Percentiles rank a stretch among this genome's conserved stretches.
Conservation (phyloP, 2,113 vertebrate species). For the Gnathonemus longibarbis region DNA sequence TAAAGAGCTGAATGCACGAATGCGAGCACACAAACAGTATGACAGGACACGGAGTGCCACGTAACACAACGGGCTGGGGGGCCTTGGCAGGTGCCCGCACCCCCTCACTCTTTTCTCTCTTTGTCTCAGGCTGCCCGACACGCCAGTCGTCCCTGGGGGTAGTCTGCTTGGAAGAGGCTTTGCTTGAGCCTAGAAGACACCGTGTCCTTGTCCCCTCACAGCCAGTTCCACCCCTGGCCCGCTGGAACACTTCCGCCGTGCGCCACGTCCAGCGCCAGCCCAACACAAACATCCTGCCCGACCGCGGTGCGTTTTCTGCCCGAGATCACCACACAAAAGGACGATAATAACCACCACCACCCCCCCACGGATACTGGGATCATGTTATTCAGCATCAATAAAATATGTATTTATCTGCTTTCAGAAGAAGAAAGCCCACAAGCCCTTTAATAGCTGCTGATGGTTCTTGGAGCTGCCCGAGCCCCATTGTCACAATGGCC, state of each 20-base stretch:
- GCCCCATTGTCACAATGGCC: conserved; percentile 27
- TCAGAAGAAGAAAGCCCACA: conserved; percentile 15
- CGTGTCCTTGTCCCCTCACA: neutral
- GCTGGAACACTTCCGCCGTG: neutral
- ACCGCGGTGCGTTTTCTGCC: conserved; percentile 18
- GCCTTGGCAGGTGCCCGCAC: neutral
- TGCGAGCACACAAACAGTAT: neutral
- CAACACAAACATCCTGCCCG: conserved; percentile 1
- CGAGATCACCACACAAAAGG: conserved; percentile 19
- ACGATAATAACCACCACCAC: conserved; percentile 24
- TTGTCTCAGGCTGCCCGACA: neutral
- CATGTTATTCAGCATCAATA: conserved; percentile 19
- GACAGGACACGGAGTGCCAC: neutral
- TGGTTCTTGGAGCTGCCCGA: conserved; percentile 2
- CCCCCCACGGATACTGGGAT: neutral
- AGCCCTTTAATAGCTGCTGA: conserved; percentile 27
- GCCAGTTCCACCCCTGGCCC: neutral
- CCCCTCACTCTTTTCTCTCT: neutral
- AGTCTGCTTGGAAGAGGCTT: neutral
- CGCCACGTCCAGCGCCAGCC: conserved; percentile 11
- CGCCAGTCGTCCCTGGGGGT: neutral
- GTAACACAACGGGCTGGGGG: neutral
- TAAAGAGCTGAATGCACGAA: neutral
- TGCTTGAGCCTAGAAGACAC: neutral
- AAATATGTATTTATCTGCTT: conserved; percentile 27